Base-by-base conservation (phyloP, 2,888 invertebrate genomes). In the Drosophila gaucha region DNA sequence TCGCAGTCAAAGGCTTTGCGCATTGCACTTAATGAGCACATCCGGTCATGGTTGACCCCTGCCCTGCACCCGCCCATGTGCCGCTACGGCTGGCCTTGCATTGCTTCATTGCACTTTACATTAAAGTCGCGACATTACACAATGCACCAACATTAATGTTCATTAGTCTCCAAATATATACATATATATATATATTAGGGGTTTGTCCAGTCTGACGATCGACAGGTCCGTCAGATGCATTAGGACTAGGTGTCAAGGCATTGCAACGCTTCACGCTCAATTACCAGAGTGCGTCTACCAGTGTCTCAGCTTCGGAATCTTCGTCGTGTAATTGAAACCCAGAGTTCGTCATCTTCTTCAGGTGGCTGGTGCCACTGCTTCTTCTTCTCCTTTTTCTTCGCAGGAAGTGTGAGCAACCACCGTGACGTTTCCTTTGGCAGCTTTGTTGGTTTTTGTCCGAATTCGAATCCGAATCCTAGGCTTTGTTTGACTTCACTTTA, bases 71-170 rank as follows among this genome's bases (percentile, higher is more conserved):
- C 59, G 9, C 30, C 30, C 26, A n/a, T 43, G n/a, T n/a, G n/a
- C n/a, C n/a, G n/a, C n/a, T n/a, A n/a, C n/a, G 14, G 36, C 44
- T 75, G 67, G 68, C 68, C 69, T 71, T 78, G 83, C 86, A 78
- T 83, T 84, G 84, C 84, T 84, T 84, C 83, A 84, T 84, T 84
- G 84, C 84, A 88, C 80, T 86, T 77, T 83, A 84, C 75, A 88
- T 86, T 88, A 77, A 77, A 86, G 83, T 78, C 76, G 88, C 77
- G 71, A 87, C 85, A 80, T 80, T 78, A 78, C 69, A 78, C 75
- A 80, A 83, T 77, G 47, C 73, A 73, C 44, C 62, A 59, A 62
- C 75, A 84, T 86, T 88, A 80, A 80, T 83, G 83, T 79, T 83
- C 84, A 86, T 88, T 83, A 83, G 73, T 20, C 26, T 16, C 14